Conservation (phyloP, 2,113 vertebrate genomes). For the Regulus satrapa region DNA sequence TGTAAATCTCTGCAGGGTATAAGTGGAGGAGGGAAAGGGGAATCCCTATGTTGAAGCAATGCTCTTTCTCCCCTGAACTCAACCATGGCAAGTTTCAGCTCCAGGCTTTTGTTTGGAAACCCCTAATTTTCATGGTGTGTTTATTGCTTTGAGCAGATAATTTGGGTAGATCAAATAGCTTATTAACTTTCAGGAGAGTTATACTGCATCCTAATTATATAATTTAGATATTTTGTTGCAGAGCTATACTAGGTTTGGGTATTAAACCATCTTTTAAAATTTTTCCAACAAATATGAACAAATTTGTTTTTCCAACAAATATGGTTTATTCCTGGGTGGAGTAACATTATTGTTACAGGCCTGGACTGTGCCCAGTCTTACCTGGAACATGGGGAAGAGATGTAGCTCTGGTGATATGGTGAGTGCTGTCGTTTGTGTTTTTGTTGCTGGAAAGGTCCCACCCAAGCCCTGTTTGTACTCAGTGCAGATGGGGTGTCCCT, state of each 20-base stretch:
- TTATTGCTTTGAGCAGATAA: background rate
- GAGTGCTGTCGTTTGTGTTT: background rate
- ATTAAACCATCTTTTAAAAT: background rate
- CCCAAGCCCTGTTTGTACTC: background rate
- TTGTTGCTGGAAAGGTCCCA: background rate
- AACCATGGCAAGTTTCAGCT: background rate
- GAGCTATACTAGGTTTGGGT: background rate
- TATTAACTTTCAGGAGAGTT: background rate
- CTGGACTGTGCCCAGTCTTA: background rate
- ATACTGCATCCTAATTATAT: background rate
- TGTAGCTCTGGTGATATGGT: accelerated
- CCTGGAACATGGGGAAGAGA: background rate
- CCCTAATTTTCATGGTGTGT: background rate
- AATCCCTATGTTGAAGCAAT: accelerated
- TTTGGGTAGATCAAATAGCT: background rate
- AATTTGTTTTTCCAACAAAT: accelerated
- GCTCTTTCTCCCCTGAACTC: background rate
- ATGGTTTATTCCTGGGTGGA: background rate
- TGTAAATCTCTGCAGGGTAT: background rate
- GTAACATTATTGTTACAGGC: background rate
- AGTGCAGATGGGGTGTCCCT: background rate
- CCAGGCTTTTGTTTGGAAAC: background rate
- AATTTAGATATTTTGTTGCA: background rate
- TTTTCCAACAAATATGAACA: background rate
- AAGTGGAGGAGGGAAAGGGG: background rate